phyloP scores from a whole-genome alignment of 1,140 invertebrate species.

The Aphelenchoides besseyi region DNA sequence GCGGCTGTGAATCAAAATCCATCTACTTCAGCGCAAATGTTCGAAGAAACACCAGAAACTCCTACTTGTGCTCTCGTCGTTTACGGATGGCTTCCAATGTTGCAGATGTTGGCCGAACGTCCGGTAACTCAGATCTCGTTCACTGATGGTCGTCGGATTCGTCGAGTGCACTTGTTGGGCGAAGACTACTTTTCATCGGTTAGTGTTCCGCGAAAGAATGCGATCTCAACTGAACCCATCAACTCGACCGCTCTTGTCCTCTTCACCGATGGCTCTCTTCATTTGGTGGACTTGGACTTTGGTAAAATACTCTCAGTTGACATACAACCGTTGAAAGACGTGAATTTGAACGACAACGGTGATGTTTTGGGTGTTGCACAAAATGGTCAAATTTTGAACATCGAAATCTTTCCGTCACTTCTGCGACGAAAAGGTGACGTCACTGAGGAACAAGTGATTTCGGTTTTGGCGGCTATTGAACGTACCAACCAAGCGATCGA shows the following conservation, averaged over 20 bases:
- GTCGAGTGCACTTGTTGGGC: neutral
- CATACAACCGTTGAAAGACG: neutral
- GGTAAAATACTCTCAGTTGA: neutral
- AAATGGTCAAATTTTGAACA: neutral
- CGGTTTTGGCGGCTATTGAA: neutral
- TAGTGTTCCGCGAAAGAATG: neutral
- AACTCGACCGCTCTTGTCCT: conserved; percentile 10
- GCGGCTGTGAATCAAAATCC: neutral
- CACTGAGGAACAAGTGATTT: conserved; percentile 3
- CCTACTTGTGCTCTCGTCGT: neutral
- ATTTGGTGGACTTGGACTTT: conserved; percentile 20
- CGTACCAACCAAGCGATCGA: neutral
- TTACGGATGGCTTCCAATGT: neutral
- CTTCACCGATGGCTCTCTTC: conserved; percentile 2
- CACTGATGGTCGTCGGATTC: neutral
- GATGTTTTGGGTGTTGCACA: neutral
- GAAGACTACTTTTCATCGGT: conserved; percentile 6
- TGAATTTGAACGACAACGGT: neutral
- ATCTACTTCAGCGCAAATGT: neutral
- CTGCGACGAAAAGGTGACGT: neutral
- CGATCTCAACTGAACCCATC: conserved; percentile 7
- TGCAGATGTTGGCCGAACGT: neutral
- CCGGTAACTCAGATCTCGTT: neutral
- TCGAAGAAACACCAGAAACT: neutral
- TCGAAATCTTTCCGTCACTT: neutral